Evolutionary conservation across 2,797 vertebrate genomes (phyloP).

Genomic region (Myiotriccus ornatus): DNA sequence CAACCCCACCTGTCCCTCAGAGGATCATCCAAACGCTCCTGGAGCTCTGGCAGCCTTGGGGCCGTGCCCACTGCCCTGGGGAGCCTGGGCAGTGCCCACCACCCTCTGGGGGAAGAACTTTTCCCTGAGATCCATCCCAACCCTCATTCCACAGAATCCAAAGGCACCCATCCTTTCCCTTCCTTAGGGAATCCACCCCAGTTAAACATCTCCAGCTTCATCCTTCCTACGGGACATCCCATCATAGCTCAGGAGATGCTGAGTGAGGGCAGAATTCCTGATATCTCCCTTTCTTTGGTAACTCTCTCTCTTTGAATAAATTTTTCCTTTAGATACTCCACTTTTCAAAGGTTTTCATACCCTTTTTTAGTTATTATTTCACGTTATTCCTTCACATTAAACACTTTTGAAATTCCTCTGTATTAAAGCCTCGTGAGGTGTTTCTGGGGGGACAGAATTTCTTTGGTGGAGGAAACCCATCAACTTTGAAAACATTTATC

Average conservation of each 20-base stretch:
- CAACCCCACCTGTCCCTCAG: background rate
- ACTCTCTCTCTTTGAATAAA: background rate
- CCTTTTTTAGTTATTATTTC: background rate
- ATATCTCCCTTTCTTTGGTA: background rate
- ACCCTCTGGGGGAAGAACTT: background rate
- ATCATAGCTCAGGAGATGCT: background rate
- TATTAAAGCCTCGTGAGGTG: background rate
- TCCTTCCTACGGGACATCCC: background rate
- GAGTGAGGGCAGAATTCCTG: fast-evolving
- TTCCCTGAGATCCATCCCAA: background rate
- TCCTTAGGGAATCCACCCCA: fast-evolving
- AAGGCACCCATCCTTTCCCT: background rate
- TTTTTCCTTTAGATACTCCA: background rate
- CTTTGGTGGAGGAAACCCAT: background rate
- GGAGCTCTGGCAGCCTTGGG: background rate
- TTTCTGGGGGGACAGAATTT: background rate
- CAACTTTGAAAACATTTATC: background rate
- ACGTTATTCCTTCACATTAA: background rate
- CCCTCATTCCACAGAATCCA: background rate
- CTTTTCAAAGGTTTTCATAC: background rate
- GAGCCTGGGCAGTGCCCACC: background rate
- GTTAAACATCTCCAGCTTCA: background rate
- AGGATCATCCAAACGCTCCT: fast-evolving
- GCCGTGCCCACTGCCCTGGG: background rate
- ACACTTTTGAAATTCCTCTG: background rate